These are phyloP conservation scores for Pantherophis vulpinus DNA, from an alignment of 2,797 vertebrate genomes.

Conservation along the genomic window DNA sequence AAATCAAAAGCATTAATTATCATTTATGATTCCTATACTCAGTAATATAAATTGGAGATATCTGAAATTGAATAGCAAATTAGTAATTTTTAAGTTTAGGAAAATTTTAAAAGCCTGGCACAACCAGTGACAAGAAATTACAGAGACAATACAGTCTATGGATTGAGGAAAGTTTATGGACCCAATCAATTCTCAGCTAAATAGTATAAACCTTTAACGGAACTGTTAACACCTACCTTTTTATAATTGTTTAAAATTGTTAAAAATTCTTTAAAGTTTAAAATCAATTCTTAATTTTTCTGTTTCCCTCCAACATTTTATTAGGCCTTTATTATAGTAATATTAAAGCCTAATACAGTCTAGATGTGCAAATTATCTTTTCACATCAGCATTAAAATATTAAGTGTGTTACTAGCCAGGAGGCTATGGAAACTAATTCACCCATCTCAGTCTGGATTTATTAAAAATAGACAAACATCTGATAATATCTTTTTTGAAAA, in stretches of 20 bases:
- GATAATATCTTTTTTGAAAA: not conserved
- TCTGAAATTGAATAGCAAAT: not conserved
- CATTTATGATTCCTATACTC: not conserved
- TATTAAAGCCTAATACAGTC: not conserved
- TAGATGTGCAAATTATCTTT: not conserved
- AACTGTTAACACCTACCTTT: not conserved
- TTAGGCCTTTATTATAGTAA: not conserved
- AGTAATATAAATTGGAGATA: not conserved
- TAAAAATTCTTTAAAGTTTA: not conserved
- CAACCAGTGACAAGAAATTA: not conserved
- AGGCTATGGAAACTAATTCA: not conserved
- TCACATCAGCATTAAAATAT: not conserved
- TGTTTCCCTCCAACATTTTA: not conserved
- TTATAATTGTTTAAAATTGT: not conserved
- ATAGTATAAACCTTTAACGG: not conserved
- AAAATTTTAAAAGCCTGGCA: not conserved
- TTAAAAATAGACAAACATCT: not conserved
- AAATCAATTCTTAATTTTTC: not conserved
- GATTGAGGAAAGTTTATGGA: not conserved
- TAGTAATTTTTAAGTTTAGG: not conserved
- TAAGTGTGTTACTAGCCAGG: not conserved
- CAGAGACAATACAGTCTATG: not conserved
- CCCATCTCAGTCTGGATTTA: not conserved
- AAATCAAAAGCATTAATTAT: not conserved
- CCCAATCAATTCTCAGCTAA: not conserved